Percentiles rank a stretch among this genome's conserved stretches.
Conservation (phyloP, 2,888 invertebrate species). For the Megamerina dolium region DNA sequence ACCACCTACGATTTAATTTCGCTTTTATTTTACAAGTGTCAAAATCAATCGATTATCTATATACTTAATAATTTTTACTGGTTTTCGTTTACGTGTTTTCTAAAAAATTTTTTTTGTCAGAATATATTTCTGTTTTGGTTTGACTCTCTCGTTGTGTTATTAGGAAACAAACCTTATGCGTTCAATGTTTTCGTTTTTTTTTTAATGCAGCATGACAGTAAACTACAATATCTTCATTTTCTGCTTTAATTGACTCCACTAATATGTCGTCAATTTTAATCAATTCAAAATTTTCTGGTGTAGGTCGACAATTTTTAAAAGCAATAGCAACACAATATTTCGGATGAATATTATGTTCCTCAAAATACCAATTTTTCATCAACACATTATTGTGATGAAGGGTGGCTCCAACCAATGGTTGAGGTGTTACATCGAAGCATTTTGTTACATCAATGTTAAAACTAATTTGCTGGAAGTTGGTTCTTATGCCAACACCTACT, state of each 20-base stretch:
- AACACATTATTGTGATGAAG: conserved; percentile 58
- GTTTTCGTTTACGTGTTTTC: too few relatives aligned
- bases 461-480: conserved; percentile 68
- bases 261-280: conserved; percentile 60
- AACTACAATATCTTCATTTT: conserved; percentile 26
- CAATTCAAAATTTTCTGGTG: conserved; percentile 50
- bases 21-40: too few relatives aligned
- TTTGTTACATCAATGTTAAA: conserved; percentile 61
- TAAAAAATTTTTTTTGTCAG: too few relatives aligned
- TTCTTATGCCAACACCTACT: conserved; percentile 75
- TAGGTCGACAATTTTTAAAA: conserved; percentile 44
- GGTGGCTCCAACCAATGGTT: conserved; percentile 59
- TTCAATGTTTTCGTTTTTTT: conserved; percentile 35
- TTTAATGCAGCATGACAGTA: conserved; percentile 34
- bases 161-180: too few relatives aligned
- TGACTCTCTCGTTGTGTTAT: too few relatives aligned
- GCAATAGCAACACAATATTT: conserved; percentile 77
- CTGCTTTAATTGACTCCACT: conserved; percentile 33
- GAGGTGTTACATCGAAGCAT: conserved; percentile 47
- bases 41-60: too few relatives aligned
- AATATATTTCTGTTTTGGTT: too few relatives aligned
- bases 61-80: too few relatives aligned
- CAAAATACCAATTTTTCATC: conserved; percentile 67
- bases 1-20: too few relatives aligned
- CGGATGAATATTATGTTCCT: conserved; percentile 72